These are phyloP conservation scores for Brachionus calyciflorus DNA, from an alignment of 1,140 invertebrate species.

Conservation along the genomic window DNA sequence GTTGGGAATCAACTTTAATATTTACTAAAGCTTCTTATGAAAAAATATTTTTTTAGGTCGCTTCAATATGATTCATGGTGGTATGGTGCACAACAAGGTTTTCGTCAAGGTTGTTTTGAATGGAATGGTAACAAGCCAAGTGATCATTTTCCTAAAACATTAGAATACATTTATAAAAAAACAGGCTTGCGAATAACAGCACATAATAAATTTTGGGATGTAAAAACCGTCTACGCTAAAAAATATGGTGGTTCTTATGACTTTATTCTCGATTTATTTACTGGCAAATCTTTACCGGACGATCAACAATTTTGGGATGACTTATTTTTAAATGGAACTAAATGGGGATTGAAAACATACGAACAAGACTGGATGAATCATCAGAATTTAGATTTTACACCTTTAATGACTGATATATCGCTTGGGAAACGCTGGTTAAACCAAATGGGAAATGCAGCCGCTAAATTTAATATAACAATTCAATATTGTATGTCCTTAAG, in stretches of 20 bases:
- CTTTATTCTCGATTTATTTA: slow-evolving; percentile 22
- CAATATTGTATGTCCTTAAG: slow-evolving; percentile 51
- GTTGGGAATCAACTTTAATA: no score
- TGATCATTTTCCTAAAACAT: slow-evolving; percentile 38
- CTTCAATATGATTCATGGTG: slow-evolving; percentile 56
- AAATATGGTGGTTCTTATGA: slow-evolving; percentile 27
- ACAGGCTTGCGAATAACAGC: slow-evolving; percentile 49
- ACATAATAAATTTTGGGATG: slow-evolving; percentile 53
- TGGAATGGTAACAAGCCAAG: slow-evolving; percentile 50
- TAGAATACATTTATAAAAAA: slow-evolving; percentile 50
- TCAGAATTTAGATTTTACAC: slow-evolving; percentile 48
- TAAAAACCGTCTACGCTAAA: slow-evolving; percentile 21
- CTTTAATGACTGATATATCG: slow-evolving; percentile 49
- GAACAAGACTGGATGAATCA: slow-evolving; percentile 52
- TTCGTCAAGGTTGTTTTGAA: slow-evolving; percentile 49
- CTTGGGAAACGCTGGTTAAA: slow-evolving; percentile 49
- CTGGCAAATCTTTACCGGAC: slow-evolving; percentile 31
- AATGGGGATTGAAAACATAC: slow-evolving; percentile 51
- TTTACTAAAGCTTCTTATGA: no score
- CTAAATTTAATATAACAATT: slow-evolving; percentile 48
- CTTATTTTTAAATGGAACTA: slow-evolving; percentile 49
- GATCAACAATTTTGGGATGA: slow-evolving; percentile 51
- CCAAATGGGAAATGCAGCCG: slow-evolving; percentile 49
- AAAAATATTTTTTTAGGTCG: no score
- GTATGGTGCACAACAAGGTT: slow-evolving; percentile 51